These are phyloP conservation scores for Ridgeia piscesae DNA, from an alignment of 1,140 invertebrate genomes.

Conservation along the genomic window DNA sequence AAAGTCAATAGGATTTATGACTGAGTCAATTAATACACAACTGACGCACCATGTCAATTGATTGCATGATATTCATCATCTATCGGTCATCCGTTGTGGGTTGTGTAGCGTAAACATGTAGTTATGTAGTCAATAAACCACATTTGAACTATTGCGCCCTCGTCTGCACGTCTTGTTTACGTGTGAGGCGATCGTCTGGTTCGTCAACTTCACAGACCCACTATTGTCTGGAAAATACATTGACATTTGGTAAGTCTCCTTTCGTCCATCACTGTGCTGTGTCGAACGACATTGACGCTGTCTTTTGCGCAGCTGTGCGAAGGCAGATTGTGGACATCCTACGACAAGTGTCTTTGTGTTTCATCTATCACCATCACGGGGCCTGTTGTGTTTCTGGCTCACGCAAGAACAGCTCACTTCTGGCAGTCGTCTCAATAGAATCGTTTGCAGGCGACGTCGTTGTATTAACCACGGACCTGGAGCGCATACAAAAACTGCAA, in stretches of 20 bases:
- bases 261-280: not conserved
- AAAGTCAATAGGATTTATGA: not conserved
- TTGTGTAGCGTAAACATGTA: not conserved
- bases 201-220: not conserved
- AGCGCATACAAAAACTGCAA: not conserved
- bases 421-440: not conserved
- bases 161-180: not conserved
- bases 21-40: not conserved
- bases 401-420: not conserved
- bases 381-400: not conserved
- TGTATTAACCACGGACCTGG: not conserved
- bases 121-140: not conserved
- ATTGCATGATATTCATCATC: not conserved
- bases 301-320: not conserved
- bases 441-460: not conserved
- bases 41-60: not conserved
- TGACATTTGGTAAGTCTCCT: not conserved
- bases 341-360: not conserved
- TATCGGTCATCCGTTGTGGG: not conserved
- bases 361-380: not conserved
- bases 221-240: not conserved
- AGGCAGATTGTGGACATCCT: not conserved
- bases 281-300: too few relatives aligned
- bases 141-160: not conserved
- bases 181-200: not conserved